Conservation (phyloP, 1,140 invertebrate genomes). For the Papilio polytes region DNA sequence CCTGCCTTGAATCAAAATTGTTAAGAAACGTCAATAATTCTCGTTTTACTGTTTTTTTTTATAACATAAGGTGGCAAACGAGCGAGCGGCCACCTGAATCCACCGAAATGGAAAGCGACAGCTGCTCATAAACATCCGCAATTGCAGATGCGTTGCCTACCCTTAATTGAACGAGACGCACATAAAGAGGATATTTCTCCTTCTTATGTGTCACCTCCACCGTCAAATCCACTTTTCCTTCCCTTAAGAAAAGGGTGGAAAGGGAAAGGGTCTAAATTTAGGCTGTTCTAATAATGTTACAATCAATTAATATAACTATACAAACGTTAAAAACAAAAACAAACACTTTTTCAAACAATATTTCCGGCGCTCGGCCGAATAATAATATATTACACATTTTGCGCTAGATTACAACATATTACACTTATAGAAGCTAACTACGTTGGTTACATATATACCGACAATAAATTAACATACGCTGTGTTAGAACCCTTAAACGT, state of each 20-base stretch:
- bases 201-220: no score
- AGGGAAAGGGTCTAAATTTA: no score
- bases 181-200: no score
- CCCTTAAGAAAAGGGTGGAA: no score
- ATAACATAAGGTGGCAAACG: no score
- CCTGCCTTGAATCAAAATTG: not conserved
- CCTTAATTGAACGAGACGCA: no score
- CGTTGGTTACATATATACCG: constrained; percentile 62
- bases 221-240: no score
- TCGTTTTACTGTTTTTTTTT: not conserved
- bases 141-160: no score
- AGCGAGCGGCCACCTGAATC: no score
- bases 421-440: constrained; percentile 78
- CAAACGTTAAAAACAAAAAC: constrained; percentile 61
- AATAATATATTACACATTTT: constrained; percentile 75
- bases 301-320: constrained; percentile 55
- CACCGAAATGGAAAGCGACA: no score
- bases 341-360: constrained; percentile 62
- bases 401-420: constrained; percentile 77
- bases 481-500: constrained; percentile 49
- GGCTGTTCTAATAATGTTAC: not conserved
- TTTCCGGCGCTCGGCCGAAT: constrained; percentile 54
- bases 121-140: no score
- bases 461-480: constrained; percentile 67
- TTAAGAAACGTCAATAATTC: constrained; percentile 10